Evolutionary conservation across 2,888 invertebrate species (phyloP).

Genomic region (Brachyopa scutellaris): DNA sequence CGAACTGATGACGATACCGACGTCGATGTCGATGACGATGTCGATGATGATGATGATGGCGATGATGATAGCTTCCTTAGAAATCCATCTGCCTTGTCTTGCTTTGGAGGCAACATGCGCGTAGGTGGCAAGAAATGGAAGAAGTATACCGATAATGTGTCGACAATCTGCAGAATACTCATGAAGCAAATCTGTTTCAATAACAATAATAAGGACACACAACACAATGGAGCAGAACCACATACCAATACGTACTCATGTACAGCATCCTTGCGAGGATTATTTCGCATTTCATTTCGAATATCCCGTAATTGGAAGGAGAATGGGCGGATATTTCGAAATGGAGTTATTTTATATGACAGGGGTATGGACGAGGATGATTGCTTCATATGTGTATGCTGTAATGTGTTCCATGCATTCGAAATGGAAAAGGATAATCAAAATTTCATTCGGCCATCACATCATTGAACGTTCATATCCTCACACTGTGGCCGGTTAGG

Average conservation of each 20-base stretch:
- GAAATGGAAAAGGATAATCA: constrained; percentile 67
- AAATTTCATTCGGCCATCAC: constrained; percentile 62
- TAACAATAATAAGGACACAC: constrained; percentile 3
- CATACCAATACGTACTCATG: not conserved
- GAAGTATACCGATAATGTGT: constrained; percentile 49
- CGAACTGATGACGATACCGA: constrained; percentile 26
- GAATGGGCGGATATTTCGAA: not conserved
- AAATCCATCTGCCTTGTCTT: constrained; percentile 34
- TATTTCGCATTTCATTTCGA: constrained; percentile 30
- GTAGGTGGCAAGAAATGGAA: constrained; percentile 40
- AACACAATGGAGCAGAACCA: not conserved
- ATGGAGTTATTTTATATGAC: constrained; percentile 8
- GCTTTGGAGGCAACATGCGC: constrained; percentile 9
- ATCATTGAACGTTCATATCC: constrained; percentile 56
- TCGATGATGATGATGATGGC: constrained; percentile 38
- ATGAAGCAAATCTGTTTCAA: constrained; percentile 40
- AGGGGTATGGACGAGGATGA: constrained; percentile 37
- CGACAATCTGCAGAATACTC: constrained; percentile 40
- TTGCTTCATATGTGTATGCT: constrained; percentile 52
- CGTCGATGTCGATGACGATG: not conserved
- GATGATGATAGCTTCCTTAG: constrained; percentile 39
- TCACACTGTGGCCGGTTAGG: not conserved
- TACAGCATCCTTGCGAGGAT: constrained; percentile 2
- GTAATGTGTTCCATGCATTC: constrained; percentile 64
- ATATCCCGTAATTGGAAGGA: not conserved